Conservation (phyloP, 2,797 vertebrate genomes). For the Danio albolineatus region DNA sequence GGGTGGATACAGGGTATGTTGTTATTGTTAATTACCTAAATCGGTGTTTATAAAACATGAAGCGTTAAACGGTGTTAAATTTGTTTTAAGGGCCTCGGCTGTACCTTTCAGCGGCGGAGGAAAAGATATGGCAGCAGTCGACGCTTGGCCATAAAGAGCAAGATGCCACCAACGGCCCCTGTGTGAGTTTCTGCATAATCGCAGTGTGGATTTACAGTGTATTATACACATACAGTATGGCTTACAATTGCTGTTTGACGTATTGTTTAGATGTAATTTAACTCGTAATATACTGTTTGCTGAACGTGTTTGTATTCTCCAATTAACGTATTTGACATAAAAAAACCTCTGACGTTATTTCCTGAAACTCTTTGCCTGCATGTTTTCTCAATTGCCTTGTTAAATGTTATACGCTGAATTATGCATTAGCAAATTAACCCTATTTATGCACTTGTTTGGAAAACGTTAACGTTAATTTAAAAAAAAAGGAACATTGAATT, state of each 20-base stretch:
- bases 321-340: no score
- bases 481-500: no score
- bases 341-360: no score
- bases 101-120: slow-evolving; percentile 65
- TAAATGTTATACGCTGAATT: no score
- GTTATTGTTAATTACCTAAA: background rate
- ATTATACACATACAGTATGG: background rate
- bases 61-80: slow-evolving; percentile 3
- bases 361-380: no score
- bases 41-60: background rate
- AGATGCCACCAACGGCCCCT: slow-evolving; percentile 15
- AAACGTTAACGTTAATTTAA: no score
- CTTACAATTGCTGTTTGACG: background rate
- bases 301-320: no score
- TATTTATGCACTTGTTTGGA: no score
- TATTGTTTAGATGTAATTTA: background rate
- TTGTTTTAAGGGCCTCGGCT: slow-evolving; percentile 46
- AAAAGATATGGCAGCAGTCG: slow-evolving; percentile 65
- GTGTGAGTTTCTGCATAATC: slow-evolving; percentile 32
- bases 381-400: no score
- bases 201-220: background rate
- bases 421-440: no score
- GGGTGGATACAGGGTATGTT: slow-evolving; percentile 54
- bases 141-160: slow-evolving; percentile 54
- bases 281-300: no score